These are phyloP conservation scores for Nothobranchius furzeri DNA, from an alignment of 2,113 vertebrate genomes.

Conservation along the genomic window DNA sequence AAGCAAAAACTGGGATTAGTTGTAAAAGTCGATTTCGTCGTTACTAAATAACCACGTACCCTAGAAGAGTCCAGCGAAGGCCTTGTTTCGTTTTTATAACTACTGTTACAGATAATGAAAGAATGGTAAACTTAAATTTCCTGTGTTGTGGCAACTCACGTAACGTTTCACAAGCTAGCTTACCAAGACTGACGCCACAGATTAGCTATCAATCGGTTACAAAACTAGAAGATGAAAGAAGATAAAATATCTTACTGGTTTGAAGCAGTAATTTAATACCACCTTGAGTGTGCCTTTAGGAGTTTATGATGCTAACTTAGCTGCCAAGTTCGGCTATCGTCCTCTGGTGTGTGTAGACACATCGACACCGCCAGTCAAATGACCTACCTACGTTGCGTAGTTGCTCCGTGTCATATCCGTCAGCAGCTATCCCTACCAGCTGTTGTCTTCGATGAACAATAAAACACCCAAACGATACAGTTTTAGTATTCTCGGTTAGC, in stretches of 20 bases:
- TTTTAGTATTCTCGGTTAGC: slow-evolving; percentile 40
- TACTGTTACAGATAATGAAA: not conserved
- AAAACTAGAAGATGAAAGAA: not conserved
- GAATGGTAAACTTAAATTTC: slow-evolving; percentile 19
- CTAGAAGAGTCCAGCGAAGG: too few relatives aligned
- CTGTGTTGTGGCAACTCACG: slow-evolving; percentile 66
- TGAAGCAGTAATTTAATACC: not conserved
- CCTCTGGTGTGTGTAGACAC: slow-evolving; percentile 4
- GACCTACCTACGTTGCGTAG: slow-evolving; percentile 37
- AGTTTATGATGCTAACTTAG: slow-evolving; percentile 34
- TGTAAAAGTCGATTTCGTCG: too few relatives aligned
- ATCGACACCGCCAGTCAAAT: not conserved
- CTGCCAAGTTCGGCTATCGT: slow-evolving; percentile 57
- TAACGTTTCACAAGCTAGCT: slow-evolving; percentile 41
- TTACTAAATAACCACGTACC: too few relatives aligned
- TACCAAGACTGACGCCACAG: slow-evolving; percentile 14
- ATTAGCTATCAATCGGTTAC: not conserved
- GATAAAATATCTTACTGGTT: not conserved
- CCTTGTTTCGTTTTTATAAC: not conserved
- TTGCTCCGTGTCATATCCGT: not conserved
- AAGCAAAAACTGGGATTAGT: too few relatives aligned
- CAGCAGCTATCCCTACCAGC: not conserved
- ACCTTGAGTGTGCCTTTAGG: too few relatives aligned
- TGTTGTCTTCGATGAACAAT: not conserved
- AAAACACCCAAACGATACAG: not conserved